phyloP scores from a whole-genome alignment of 2,797 vertebrate genomes.

The Cirrhinus mrigala region DNA sequence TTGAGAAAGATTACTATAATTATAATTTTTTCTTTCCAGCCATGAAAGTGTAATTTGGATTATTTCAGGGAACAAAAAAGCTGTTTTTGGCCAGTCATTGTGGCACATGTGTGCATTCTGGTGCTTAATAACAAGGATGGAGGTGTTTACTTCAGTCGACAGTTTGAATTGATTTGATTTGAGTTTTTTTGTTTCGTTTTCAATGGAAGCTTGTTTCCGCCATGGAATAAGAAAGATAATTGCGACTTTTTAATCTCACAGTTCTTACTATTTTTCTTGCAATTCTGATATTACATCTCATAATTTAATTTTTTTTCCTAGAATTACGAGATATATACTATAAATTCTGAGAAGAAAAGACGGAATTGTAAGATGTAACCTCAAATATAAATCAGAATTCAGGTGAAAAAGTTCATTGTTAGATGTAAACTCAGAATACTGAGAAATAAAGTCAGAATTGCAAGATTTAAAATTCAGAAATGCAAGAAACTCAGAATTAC shows the following conservation, averaged over 20 bases:
- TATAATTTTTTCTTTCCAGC: background rate
- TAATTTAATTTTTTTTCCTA: no score
- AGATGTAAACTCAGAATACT: no score
- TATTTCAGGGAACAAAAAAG: rapidly evolving
- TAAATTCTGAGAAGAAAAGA: no score
- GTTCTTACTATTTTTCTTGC: no score
- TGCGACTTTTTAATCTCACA: background rate
- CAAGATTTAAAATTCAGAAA: no score
- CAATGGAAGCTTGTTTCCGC: background rate
- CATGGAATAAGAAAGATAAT: background rate
- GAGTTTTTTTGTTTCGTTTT: background rate
- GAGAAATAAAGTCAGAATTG: no score
- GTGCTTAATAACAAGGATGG: background rate
- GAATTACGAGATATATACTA: no score
- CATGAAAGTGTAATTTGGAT: background rate
- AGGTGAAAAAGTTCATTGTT: no score
- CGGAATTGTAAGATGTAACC: background rate
- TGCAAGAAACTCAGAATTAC: no score
- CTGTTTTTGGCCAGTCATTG: background rate
- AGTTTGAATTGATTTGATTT: background rate
- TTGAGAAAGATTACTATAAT: background rate
- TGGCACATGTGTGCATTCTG: background rate
- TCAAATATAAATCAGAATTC: no score
- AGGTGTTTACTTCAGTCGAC: background rate
- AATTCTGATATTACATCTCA: no score